Base-by-base conservation (phyloP, 2,888 invertebrate species). In the Ectemnius lituratus region DNA sequence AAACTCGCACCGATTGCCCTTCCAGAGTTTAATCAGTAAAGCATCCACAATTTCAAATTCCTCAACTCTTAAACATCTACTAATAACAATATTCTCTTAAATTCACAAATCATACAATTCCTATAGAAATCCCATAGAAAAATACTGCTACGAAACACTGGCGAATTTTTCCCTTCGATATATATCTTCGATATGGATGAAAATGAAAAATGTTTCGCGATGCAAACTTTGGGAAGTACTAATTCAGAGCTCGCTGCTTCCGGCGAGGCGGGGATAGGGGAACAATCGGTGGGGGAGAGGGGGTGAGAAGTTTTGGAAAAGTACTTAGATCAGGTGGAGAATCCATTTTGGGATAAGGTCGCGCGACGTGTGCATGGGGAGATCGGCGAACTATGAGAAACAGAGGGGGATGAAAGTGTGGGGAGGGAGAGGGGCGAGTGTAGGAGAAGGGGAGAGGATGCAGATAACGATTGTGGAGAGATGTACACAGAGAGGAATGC, bases 321-420 rank as follows among this genome's bases (percentile, higher is more conserved):
- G 73, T 75, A 73, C 76, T 78, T 73, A 67, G 64, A 52, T 20
- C 71, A 68, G 79, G 77, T 75, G 71, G 73, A 70, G 82, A 75
- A 81, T 75, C 73, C 74, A 82, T 81, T 83, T 81, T 81, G 71
- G 79, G 75, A 75, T 70, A 76, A 62, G 37, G 75, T 49, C 2
- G 62, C 16, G 27, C 20, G 23, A 23, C 2, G 23, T 23, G 23
- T 23, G 23, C 23, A 23, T 23, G 23, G 37, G n/a, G 63, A 27
- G 67, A 62, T 47, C n/a, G 46, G 27, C 18, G 52, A 56, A 46
- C 45, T 3, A 16, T 27, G 37, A 65, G 47, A 62, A 45, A 70
- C 11, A 58, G 68, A 18, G 46, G n/a, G 49, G 37, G 62, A 62
- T 57, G 45, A 62, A 59, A 69, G 67, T 61, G 58, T 66, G 61